These are phyloP conservation scores for Apeltes quadracus DNA, from an alignment of 2,113 vertebrate species.

Conservation along the genomic window DNA sequence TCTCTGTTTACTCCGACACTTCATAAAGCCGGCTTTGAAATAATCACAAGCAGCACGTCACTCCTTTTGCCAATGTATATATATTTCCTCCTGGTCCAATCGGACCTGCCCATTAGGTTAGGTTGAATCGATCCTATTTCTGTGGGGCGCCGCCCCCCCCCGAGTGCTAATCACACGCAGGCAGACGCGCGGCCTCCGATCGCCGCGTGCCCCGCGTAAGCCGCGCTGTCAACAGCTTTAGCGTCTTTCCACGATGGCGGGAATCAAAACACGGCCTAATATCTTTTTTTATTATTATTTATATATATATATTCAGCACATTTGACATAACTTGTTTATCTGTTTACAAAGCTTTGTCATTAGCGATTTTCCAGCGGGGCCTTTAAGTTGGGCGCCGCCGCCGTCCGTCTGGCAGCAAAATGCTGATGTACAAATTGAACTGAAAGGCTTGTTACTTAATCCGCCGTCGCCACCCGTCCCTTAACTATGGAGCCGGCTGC, in stretches of 20 bases:
- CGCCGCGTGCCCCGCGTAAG: slow-evolving; percentile 76
- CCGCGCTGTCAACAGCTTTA: slow-evolving; percentile 77
- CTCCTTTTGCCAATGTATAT: slow-evolving; percentile 26
- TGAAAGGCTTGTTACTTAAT: slow-evolving; percentile 84
- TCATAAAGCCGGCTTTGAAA: slow-evolving; percentile 64
- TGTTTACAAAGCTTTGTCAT: slow-evolving; percentile 82
- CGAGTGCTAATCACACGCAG: slow-evolving; percentile 62
- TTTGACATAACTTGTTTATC: slow-evolving; percentile 82
- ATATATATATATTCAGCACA: slow-evolving; percentile 75
- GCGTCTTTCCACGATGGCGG: slow-evolving; percentile 69
- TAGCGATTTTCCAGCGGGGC: slow-evolving; percentile 79
- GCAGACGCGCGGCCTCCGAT: slow-evolving; percentile 71
- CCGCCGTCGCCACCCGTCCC: slow-evolving; percentile 79
- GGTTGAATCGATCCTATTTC: slow-evolving; percentile 66
- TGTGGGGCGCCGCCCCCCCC: slow-evolving; percentile 26
- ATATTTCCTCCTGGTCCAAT: slow-evolving; percentile 22
- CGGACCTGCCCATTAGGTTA: slow-evolving; percentile 56
- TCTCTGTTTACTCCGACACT: slow-evolving; percentile 68
- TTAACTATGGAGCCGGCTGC: slow-evolving; percentile 62
- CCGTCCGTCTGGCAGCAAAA: slow-evolving; percentile 64
- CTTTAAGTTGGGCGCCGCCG: slow-evolving; percentile 60
- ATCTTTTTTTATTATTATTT: slow-evolving; percentile 63
- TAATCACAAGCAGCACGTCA: slow-evolving; percentile 53
- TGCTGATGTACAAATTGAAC: slow-evolving; percentile 84
- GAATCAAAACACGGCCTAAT: slow-evolving; percentile 75